These are phyloP conservation scores for Sminthurinus aureus DNA, from an alignment of 2,888 invertebrate genomes.

Conservation along the genomic window DNA sequence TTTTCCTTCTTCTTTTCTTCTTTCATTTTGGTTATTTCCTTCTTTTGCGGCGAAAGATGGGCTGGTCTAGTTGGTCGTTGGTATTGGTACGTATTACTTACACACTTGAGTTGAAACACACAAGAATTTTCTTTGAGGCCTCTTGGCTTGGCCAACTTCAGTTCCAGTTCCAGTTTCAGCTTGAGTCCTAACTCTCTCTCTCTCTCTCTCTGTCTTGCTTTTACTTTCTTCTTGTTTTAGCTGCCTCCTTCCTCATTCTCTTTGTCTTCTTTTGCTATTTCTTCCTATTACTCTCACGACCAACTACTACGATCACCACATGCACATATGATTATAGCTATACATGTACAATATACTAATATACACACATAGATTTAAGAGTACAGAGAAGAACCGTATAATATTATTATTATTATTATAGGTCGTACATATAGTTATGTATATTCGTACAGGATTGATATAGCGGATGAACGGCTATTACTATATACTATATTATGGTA, in stretches of 20 bases:
- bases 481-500: too few relatives aligned
- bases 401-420: too few relatives aligned
- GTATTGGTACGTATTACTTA: slow-evolving; percentile 27
- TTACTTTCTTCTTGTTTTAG: not conserved
- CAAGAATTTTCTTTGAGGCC: slow-evolving; percentile 16
- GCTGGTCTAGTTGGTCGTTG: not conserved
- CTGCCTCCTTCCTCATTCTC: slow-evolving; percentile 11
- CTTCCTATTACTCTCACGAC: not conserved
- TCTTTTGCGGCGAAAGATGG: slow-evolving; percentile 14
- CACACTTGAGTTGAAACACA: slow-evolving; percentile 37
- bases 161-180: too few relatives aligned
- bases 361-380: not conserved
- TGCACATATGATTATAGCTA: not conserved
- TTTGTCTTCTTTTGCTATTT: not conserved
- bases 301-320: slow-evolving; percentile 1
- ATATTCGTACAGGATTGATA: not conserved
- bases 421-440: not conserved
- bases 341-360: not conserved
- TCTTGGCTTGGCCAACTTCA: too few relatives aligned
- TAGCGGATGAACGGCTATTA: too few relatives aligned
- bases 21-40: not conserved
- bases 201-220: not conserved
- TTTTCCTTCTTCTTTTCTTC: not conserved
- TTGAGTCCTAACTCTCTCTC: not conserved
- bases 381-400: not conserved